Evolutionary conservation across 2,113 vertebrate species (phyloP), one percentile per base, ranked within the genome.

Genomic region (Leuciscus idus): DNA sequence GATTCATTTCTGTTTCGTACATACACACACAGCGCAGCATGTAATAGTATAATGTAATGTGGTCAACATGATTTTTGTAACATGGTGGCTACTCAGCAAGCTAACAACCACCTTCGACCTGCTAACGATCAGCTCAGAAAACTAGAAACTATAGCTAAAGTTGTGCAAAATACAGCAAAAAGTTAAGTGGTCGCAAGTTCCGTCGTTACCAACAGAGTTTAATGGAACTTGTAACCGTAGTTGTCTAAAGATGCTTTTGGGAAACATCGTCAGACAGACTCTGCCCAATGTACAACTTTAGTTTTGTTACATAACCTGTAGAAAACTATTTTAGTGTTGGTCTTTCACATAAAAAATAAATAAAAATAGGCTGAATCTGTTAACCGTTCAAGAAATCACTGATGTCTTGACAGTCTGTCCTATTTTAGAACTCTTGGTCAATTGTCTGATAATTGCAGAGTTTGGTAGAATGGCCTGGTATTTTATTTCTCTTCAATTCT

Each of bases 321-420:
- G 19, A 72, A 72, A 72, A 72, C 68, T 48, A 5, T 13, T 23
- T 74, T 26, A 74, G 23, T 15, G 23, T 74, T 74, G 39, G 39
- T 12, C 12, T 48, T 74, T 74, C 5, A 6, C 23, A 46, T 0
- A 46, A 26, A 74, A 39, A 39, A 46, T 3, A 48, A 46, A 26
- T 48, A 39, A 72, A 46, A 6, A 48, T 2, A 26, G 36, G 4
- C 36, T n/a, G 19, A 48, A 74, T 74, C 72, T 74, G 68, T 72
- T 26, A 43, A 74, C 6, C 12, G 12, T 43, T 74, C 39, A 74
- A 48, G 43, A 74, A 74, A 74, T 74, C 72, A 48, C 23, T 43
- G 72, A 74, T 48, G 72, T 74, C 43, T 74, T 48, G 72, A 74
- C 43, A 48, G 72, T 74, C 23, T 48, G 39, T 73, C 70, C 70